A percentile compares a stretch with the other conserved stretches of the same genome.
Conservation (phyloP, 2,797 vertebrate species). For the Furcifer pardalis region DNA sequence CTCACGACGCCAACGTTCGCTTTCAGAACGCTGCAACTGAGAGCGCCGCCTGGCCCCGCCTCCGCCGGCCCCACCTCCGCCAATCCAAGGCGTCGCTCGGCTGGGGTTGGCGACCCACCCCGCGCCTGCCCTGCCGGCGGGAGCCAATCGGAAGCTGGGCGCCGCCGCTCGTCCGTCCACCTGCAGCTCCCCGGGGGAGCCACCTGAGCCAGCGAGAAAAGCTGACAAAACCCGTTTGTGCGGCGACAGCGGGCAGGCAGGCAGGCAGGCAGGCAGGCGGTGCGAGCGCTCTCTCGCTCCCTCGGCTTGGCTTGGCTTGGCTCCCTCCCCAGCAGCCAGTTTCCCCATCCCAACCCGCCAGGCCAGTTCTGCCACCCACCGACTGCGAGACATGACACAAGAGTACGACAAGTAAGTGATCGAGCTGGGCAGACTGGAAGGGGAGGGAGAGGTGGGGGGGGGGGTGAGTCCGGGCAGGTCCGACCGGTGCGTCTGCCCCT, state of each 20-base stretch:
- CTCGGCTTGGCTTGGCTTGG: conserved; percentile 29
- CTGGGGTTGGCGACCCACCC: conserved; percentile 55
- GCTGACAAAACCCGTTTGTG: conserved; percentile 94
- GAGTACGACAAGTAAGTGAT: conserved; percentile 87
- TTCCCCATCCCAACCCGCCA: conserved; percentile 90
- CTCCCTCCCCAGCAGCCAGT: not conserved
- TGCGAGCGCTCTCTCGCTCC: conserved; percentile 27
- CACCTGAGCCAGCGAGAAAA: conserved; percentile 92
- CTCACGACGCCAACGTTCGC: too few relatives aligned
- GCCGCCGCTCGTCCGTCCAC: conserved; percentile 62
- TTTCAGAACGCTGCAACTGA: conserved; percentile 19
- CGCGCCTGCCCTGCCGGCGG: not conserved
- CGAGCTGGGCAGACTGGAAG: conserved; percentile 17
- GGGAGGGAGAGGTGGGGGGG: not conserved
- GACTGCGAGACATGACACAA: conserved; percentile 91
- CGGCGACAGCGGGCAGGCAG: conserved; percentile 59
- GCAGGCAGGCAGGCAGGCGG: conserved; percentile 37
- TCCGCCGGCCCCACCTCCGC: not conserved
- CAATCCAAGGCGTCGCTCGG: conserved; percentile 52
- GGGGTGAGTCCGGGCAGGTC: conserved; percentile 6
- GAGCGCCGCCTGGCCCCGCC: not conserved
- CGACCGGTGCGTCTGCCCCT: conserved; percentile 27
- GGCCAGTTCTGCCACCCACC: conserved; percentile 93
- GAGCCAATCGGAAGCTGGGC: conserved; percentile 61
- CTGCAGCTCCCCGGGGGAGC: conserved; percentile 76